Percentiles rank a stretch among this genome's conserved stretches.
phyloP scores from a whole-genome alignment of 2,888 invertebrate species.

The Chrysolina haemoptera region DNA sequence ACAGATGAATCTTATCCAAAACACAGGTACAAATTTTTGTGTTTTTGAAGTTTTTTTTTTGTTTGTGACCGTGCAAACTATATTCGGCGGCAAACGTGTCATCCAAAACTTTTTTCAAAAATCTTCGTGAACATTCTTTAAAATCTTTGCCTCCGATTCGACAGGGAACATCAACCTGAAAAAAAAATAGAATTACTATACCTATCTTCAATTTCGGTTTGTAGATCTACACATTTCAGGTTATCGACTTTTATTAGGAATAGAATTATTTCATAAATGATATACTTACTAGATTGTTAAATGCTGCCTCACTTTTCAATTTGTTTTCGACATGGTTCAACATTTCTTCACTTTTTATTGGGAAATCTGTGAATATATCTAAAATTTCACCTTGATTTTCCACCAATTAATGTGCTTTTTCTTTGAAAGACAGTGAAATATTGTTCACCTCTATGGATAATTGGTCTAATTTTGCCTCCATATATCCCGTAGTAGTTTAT shows the following conservation, averaged over 20 bases:
- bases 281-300: slow-evolving; percentile 16
- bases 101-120: slow-evolving; percentile 15
- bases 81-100: slow-evolving; percentile 9
- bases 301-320: slow-evolving; percentile 9
- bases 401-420: background rate
- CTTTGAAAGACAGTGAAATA: background rate
- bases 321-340: slow-evolving; percentile 5
- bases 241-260: background rate
- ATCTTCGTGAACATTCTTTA: slow-evolving; percentile 14
- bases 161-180: slow-evolving; percentile 10
- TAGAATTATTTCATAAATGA: background rate
- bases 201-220: no score
- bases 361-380: slow-evolving; percentile 13
- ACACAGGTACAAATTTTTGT: slow-evolving; percentile 12
- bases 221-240: background rate
- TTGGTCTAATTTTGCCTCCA: slow-evolving; percentile 1
- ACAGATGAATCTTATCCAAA: slow-evolving; percentile 9
- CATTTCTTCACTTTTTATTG: slow-evolving; percentile 9
- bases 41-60: no score
- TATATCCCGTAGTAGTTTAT: background rate
- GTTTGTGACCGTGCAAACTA: slow-evolving; percentile 16
- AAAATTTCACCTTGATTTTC: slow-evolving; percentile 13
- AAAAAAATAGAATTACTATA: background rate
- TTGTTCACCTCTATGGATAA: background rate
- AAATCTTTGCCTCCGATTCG: slow-evolving; percentile 18